Evolutionary conservation across 2,888 invertebrate species (phyloP).

Genomic region (Caenorhabditis angaria): DNA sequence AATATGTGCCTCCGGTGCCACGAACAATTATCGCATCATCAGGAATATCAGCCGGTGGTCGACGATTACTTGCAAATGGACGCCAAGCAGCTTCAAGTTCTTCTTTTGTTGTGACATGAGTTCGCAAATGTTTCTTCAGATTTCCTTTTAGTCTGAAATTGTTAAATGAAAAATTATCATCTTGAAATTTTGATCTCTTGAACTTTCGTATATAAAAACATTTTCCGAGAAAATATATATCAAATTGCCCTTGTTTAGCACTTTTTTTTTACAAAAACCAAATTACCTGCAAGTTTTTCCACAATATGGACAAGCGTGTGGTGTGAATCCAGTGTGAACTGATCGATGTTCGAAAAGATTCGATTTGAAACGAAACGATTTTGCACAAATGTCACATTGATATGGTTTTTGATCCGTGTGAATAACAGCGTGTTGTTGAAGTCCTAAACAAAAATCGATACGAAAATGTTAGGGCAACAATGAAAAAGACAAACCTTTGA

Average conservation of each 20-base stretch:
- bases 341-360: constrained; percentile 72
- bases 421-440: constrained; percentile 72
- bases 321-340: constrained; percentile 70
- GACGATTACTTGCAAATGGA: constrained; percentile 72
- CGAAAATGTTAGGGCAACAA: constrained; percentile 3
- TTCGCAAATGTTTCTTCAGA: constrained; percentile 72
- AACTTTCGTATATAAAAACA: no score
- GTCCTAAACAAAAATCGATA: constrained; percentile 52
- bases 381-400: constrained; percentile 71
- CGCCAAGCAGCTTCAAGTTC: constrained; percentile 72
- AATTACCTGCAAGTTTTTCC: constrained; percentile 70
- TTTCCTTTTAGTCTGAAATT: constrained; percentile 64
- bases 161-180: not conserved
- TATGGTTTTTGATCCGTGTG: constrained; percentile 72
- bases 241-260: no score
- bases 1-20: constrained; percentile 62
- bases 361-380: constrained; percentile 70
- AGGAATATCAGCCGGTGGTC: constrained; percentile 70
- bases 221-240: no score
- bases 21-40: constrained; percentile 70
- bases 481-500: constrained; percentile 71
- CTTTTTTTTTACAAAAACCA: not conserved
- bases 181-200: not conserved
- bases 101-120: constrained; percentile 71
- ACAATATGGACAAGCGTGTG: constrained; percentile 71